Evolutionary conservation across 2,888 invertebrate genomes (phyloP).

Genomic region (Drosophila pseudotalamancana): DNA sequence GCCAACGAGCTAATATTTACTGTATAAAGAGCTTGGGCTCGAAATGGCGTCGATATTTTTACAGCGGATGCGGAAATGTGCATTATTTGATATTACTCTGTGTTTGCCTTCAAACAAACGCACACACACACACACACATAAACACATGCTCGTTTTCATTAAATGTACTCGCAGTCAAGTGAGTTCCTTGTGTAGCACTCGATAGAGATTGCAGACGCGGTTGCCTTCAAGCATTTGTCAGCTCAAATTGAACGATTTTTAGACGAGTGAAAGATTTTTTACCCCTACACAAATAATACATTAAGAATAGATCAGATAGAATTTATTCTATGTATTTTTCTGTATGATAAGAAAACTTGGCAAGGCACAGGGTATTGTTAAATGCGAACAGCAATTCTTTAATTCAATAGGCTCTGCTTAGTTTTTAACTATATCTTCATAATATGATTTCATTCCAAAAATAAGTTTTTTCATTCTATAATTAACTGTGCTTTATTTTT

Average conservation of each 20-base stretch:
- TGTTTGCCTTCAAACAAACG: conserved; percentile 25
- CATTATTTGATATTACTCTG: conserved; percentile 68
- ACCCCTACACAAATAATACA: not conserved
- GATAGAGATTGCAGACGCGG: conserved; percentile 1
- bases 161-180: conserved; percentile 16
- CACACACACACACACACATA: conserved; percentile 11
- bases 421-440: no score
- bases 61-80: conserved; percentile 73
- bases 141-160: conserved; percentile 13
- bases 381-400: no score
- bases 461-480: no score
- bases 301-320: not conserved
- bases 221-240: conserved; percentile 1
- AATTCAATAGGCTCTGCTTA: no score
- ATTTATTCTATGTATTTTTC: not conserved
- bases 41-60: conserved; percentile 52
- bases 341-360: no score
- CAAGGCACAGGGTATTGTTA: no score
- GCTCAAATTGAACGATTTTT: not conserved
- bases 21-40: conserved; percentile 18
- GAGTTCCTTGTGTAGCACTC: conserved; percentile 18
- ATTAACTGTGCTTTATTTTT: not conserved
- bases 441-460: no score
- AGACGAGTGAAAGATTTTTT: not conserved
- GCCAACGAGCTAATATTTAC: conserved; percentile 52